phyloP scores from a whole-genome alignment of 1,140 invertebrate genomes.

The Colletes gigas region DNA sequence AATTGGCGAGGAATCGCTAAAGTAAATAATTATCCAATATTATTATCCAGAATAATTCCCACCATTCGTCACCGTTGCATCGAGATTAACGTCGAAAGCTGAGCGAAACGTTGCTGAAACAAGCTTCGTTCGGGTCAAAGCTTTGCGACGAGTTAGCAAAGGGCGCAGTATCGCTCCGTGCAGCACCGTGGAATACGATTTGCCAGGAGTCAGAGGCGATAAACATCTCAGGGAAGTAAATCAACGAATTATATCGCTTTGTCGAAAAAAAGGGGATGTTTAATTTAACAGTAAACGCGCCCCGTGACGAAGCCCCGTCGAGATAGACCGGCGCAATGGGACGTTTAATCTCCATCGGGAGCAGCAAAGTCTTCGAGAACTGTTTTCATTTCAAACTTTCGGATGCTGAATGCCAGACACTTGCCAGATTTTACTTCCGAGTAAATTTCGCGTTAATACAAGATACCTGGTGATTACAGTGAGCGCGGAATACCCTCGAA shows the following conservation, averaged over 20 bases:
- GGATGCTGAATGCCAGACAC: conserved; percentile 42
- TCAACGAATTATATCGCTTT: not conserved
- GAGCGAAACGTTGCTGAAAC: too few relatives aligned
- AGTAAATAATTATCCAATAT: too few relatives aligned
- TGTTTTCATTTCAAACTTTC: conserved; percentile 62
- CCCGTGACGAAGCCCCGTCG: conserved; percentile 22
- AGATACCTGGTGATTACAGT: conserved; percentile 31
- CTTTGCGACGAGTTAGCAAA: too few relatives aligned
- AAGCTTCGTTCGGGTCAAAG: too few relatives aligned
- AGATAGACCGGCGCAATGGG: conserved; percentile 50
- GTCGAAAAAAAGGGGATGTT: conserved; percentile 9
- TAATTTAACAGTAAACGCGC: conserved; percentile 28
- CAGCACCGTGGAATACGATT: not conserved
- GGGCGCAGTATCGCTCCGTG: too few relatives aligned
- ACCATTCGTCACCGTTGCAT: too few relatives aligned
- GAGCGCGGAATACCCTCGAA: too few relatives aligned
- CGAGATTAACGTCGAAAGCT: too few relatives aligned
- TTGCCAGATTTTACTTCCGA: conserved; percentile 46
- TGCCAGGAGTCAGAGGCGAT: not conserved
- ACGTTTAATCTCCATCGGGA: conserved; percentile 59
- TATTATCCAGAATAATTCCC: too few relatives aligned
- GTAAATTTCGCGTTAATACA: conserved; percentile 49
- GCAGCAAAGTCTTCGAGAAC: conserved; percentile 50
- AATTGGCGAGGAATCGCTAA: too few relatives aligned
- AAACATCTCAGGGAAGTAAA: not conserved